Evolutionary conservation across 1,140 invertebrate genomes (phyloP).

Genomic region (Drosophila funebris): DNA sequence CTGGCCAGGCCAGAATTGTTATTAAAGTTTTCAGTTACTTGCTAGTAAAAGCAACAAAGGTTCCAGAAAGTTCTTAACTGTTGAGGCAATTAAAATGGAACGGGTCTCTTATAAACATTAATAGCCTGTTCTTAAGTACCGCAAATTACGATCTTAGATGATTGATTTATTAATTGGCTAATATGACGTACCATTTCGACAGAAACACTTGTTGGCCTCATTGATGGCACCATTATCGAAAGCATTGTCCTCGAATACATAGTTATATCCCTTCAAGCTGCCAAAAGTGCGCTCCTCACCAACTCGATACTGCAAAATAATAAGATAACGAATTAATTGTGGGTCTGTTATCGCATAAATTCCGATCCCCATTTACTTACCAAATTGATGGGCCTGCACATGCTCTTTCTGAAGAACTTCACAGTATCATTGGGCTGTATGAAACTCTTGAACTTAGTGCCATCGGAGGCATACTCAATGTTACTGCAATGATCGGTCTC

Average conservation of each 20-base stretch:
- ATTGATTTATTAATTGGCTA: slow-evolving; percentile 7
- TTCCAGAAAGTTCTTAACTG: slow-evolving; percentile 27
- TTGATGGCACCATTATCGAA: slow-evolving; percentile 90
- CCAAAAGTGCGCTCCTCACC: slow-evolving; percentile 85
- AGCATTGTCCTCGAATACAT: slow-evolving; percentile 89
- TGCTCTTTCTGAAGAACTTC: slow-evolving; percentile 91
- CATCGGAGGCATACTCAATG: slow-evolving; percentile 91
- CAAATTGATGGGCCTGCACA: slow-evolving; percentile 90
- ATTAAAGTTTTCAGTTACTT: background rate
- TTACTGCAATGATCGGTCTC: slow-evolving; percentile 88
- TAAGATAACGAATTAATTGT: background rate
- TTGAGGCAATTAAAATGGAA: slow-evolving; percentile 17
- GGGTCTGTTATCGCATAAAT: background rate
- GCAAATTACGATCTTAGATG: background rate
- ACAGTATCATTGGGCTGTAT: slow-evolving; percentile 88
- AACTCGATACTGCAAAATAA: slow-evolving; percentile 85
- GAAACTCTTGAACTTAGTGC: slow-evolving; percentile 91
- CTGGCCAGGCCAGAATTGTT: background rate
- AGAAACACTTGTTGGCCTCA: slow-evolving; percentile 91
- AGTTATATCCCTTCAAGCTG: slow-evolving; percentile 87
- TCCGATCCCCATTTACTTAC: slow-evolving; percentile 84
- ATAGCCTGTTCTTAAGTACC: background rate
- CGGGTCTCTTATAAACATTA: background rate
- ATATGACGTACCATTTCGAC: slow-evolving; percentile 85
- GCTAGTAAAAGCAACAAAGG: slow-evolving; percentile 11